A percentile compares a stretch with the other conserved stretches of the same genome.
Conservation (phyloP, 1,140 invertebrate genomes). For the Bilobella aurantiaca region DNA sequence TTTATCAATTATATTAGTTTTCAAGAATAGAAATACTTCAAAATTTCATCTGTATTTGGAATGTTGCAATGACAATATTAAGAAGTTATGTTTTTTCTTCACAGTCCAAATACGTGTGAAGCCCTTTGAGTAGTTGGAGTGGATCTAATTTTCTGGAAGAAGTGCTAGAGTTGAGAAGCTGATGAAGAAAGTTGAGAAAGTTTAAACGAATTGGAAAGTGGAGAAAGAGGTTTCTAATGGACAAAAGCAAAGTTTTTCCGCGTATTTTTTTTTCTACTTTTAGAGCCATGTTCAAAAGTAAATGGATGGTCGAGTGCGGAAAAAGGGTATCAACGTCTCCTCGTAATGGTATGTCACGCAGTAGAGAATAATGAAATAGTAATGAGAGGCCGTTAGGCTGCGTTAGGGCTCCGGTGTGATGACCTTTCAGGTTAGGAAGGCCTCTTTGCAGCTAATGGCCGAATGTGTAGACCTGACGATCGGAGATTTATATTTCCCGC, state of each 20-base stretch:
- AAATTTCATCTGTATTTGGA: too few relatives aligned
- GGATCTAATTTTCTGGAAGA: neutral
- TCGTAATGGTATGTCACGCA: neutral
- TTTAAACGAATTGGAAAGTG: neutral
- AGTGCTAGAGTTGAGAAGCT: neutral
- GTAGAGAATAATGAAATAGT: conserved; percentile 7
- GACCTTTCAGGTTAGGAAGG: neutral
- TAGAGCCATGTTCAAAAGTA: neutral
- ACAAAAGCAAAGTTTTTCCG: neutral
- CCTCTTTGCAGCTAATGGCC: too few relatives aligned
- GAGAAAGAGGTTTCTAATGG: neutral
- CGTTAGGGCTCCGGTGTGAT: too few relatives aligned
- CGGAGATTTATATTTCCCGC: conserved; percentile 6
- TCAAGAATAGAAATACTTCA: too few relatives aligned
- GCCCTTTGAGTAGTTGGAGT: neutral
- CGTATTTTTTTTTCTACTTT: neutral
- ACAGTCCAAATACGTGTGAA: too few relatives aligned
- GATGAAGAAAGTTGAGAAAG: neutral
- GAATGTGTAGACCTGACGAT: neutral
- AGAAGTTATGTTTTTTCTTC: too few relatives aligned
- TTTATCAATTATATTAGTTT: too few relatives aligned
- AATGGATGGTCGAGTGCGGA: neutral
- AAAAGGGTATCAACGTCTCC: neutral
- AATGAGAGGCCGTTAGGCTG: neutral
- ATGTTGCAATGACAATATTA: too few relatives aligned